Conservation (phyloP, 1,140 invertebrate species). For the Lasaia peninsularis region DNA sequence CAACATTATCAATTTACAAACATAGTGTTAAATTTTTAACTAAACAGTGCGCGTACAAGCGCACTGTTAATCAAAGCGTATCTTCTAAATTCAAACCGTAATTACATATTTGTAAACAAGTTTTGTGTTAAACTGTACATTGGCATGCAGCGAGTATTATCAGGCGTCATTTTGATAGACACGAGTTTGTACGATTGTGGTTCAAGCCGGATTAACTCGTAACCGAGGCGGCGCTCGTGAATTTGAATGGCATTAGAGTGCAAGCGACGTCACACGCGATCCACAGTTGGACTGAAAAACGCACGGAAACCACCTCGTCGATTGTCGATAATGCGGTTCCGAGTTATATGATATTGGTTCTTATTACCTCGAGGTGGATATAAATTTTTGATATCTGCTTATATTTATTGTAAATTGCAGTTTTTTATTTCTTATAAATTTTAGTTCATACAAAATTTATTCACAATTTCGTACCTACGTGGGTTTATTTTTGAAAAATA, state of each 20-base stretch:
- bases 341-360: not conserved
- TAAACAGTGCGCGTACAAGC: too few relatives aligned
- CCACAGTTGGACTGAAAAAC: conserved; percentile 11
- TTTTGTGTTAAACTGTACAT: not conserved
- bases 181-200: conserved; percentile 29
- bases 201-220: conserved; percentile 30
- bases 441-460: too few relatives aligned
- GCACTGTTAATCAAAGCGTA: too few relatives aligned
- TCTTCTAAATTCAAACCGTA: too few relatives aligned
- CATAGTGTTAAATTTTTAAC: too few relatives aligned
- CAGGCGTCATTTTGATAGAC: conserved; percentile 29
- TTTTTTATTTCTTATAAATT: too few relatives aligned
- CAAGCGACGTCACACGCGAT: conserved; percentile 19
- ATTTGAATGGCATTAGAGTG: conserved; percentile 33
- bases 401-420: too few relatives aligned
- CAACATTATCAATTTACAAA: too few relatives aligned
- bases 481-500: too few relatives aligned
- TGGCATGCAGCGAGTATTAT: not conserved
- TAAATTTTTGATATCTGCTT: not conserved
- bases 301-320: not conserved
- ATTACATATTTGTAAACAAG: not conserved
- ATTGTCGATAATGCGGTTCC: not conserved
- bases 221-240: conserved; percentile 24
- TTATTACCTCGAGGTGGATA: not conserved
- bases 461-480: too few relatives aligned